Evolutionary conservation across 1,140 invertebrate genomes (phyloP).

Genomic region (Apolygus lucorum): DNA sequence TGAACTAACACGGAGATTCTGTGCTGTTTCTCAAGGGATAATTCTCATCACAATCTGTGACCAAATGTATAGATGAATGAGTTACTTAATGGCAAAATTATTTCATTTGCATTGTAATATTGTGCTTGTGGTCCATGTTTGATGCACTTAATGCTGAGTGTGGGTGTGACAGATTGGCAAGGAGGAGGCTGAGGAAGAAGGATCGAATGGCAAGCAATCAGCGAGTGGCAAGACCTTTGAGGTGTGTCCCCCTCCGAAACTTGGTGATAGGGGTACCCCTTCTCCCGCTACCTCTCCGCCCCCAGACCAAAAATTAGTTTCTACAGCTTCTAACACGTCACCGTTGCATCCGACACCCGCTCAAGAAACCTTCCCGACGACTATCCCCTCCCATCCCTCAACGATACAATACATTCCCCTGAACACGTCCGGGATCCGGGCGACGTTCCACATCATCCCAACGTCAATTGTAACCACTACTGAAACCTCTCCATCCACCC

Average conservation of each 20-base stretch:
- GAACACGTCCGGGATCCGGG: constrained; percentile 27
- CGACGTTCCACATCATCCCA: constrained; percentile 29
- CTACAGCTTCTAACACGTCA: constrained; percentile 33
- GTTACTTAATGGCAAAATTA: neutral
- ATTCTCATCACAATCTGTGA: too few relatives aligned
- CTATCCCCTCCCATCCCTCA: constrained; percentile 35
- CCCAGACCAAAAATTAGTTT: constrained; percentile 32
- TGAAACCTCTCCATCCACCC: constrained; percentile 13
- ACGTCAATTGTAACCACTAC: constrained; percentile 28
- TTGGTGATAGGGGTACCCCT: constrained; percentile 30
- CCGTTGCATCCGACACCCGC: constrained; percentile 19
- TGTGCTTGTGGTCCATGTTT: constrained; percentile 3
- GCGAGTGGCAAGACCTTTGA: constrained; percentile 22
- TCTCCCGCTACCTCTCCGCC: constrained; percentile 31
- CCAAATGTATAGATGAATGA: too few relatives aligned
- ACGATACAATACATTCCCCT: constrained; percentile 35
- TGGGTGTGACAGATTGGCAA: constrained; percentile 23
- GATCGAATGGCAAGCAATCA: constrained; percentile 16
- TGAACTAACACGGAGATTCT: too few relatives aligned
- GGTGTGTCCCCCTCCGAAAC: constrained; percentile 34
- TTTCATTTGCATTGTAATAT: constrained; percentile 2
- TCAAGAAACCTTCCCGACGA: constrained; percentile 34
- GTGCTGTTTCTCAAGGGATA: too few relatives aligned
- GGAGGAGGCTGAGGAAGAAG: constrained; percentile 18
- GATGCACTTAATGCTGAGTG: constrained; percentile 19